Percentiles rank a stretch among this genome's conserved stretches.
These are phyloP conservation scores for Dasyornis broadbenti DNA, from an alignment of 2,113 vertebrate genomes.

Conservation along the genomic window DNA sequence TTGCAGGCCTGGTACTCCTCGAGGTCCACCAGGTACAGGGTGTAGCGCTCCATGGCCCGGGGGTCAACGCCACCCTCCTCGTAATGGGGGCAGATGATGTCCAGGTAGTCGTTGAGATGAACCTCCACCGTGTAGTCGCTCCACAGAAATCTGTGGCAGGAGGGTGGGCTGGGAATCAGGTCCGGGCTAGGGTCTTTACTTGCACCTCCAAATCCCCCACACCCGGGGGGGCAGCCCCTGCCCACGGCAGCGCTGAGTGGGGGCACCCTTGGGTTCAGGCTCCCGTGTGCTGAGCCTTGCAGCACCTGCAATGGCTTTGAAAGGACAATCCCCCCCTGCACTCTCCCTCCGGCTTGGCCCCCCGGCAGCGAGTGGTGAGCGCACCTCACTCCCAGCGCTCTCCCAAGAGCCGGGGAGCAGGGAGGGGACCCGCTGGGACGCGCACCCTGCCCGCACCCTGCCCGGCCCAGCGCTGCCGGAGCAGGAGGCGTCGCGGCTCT, in stretches of 20 bases:
- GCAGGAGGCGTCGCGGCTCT: background rate
- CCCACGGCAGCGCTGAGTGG: background rate
- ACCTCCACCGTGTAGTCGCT: constrained; percentile 83
- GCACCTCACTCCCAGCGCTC: background rate
- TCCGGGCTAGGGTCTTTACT: too few relatives aligned
- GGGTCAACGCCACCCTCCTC: constrained; percentile 71
- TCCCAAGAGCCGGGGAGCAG: background rate
- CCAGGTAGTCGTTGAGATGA: constrained; percentile 88
- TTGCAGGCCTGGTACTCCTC: constrained; percentile 85
- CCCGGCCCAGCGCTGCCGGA: background rate
- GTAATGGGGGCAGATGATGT: constrained; percentile 94
- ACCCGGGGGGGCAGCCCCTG: background rate
- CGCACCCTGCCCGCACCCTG: background rate
- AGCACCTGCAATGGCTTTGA: background rate
- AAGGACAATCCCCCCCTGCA: background rate
- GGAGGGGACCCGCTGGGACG: background rate
- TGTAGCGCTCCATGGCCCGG: constrained; percentile 84
- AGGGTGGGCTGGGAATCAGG: background rate
- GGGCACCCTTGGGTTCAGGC: background rate
- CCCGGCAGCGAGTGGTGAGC: background rate
- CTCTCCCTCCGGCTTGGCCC: background rate
- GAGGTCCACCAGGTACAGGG: constrained; percentile 87
- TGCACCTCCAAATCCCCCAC: background rate
- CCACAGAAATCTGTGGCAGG: constrained; percentile 74
- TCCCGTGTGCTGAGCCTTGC: background rate